phyloP scores from a whole-genome alignment of 2,113 vertebrate genomes.

The Arizona elegans region DNA sequence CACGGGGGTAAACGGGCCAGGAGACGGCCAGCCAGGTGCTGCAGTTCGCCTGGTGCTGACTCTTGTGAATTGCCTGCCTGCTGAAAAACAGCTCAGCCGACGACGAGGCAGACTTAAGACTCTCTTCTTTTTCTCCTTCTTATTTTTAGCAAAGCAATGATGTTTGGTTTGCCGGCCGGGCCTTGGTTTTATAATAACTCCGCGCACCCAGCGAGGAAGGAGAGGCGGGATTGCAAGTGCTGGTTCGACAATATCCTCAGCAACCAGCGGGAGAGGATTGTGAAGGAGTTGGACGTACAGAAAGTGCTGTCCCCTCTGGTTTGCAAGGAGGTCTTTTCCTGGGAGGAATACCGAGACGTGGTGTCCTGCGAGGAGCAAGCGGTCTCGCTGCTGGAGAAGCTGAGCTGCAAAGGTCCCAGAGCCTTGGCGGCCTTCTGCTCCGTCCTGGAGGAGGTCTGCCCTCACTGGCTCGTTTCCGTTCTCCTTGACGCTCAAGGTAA shows the following conservation, averaged over 20 bases:
- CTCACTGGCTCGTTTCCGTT: constrained; percentile 84
- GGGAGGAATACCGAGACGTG: constrained; percentile 85
- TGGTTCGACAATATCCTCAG: constrained; percentile 74
- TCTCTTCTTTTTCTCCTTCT: constrained; percentile 42
- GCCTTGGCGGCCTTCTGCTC: constrained; percentile 84
- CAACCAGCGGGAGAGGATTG: constrained; percentile 75
- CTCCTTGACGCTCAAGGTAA: constrained; percentile 87
- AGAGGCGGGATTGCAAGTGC: constrained; percentile 71
- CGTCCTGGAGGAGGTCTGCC: constrained; percentile 84
- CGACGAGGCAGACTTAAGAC: constrained; percentile 56
- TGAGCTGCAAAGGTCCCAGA: constrained; percentile 79
- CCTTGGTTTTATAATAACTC: constrained; percentile 79
- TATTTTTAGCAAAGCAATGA: constrained; percentile 60
- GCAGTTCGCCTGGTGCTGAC: neutral
- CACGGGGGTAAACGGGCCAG: constrained; percentile 57
- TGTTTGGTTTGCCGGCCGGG: constrained; percentile 76
- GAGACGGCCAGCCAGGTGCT: neutral
- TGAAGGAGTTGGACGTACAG: constrained; percentile 78
- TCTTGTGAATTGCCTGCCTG: constrained; percentile 17
- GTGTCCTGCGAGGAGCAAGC: constrained; percentile 70
- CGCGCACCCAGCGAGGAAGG: constrained; percentile 68
- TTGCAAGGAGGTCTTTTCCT: constrained; percentile 82
- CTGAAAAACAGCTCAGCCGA: constrained; percentile 50
- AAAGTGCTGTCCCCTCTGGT: constrained; percentile 81
- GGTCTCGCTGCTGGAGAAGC: constrained; percentile 80